Conservation (phyloP, 2,888 invertebrate genomes). For the Lepetodrilus schrolli region DNA sequence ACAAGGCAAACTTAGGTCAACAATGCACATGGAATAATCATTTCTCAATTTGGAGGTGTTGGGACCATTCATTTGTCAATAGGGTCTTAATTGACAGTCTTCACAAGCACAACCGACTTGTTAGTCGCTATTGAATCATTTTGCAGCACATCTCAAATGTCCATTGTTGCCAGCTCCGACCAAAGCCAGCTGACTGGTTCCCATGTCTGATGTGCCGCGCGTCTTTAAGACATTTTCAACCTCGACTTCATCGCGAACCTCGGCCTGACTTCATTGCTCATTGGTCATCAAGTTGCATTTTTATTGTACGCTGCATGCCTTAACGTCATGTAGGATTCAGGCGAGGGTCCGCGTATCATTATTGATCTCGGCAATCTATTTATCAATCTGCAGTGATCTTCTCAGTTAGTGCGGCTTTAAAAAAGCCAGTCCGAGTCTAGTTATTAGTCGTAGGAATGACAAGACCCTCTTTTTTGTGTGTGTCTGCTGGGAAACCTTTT, state of each 20-base stretch:
- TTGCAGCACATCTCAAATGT: neutral
- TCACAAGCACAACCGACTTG: slow-evolving; percentile 2
- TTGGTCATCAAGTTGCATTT: neutral
- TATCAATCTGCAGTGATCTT: neutral
- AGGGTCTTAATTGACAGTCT: slow-evolving; percentile 15
- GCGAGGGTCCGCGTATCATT: neutral
- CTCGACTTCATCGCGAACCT: neutral
- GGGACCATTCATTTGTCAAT: slow-evolving; percentile 9
- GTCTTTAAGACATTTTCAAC: neutral
- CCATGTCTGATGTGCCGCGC: neutral
- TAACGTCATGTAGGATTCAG: neutral
- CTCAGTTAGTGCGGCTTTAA: neutral
- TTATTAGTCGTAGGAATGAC: slow-evolving; percentile 8
- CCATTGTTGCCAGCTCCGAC: neutral
- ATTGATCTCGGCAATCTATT: neutral
- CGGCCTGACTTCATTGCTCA: neutral
- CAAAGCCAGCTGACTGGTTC: neutral
- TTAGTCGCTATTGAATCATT: slow-evolving; percentile 8
- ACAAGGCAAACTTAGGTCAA: neutral
- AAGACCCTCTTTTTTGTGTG: neutral
- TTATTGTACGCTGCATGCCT: neutral
- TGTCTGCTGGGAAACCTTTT: slow-evolving; percentile 1
- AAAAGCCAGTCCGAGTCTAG: neutral
- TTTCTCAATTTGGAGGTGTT: neutral
- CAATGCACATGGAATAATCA: slow-evolving; percentile 16